Percentiles rank a stretch among this genome's conserved stretches.
Conservation (phyloP, 2,888 invertebrate species). For the Trimorus sp. region DNA sequence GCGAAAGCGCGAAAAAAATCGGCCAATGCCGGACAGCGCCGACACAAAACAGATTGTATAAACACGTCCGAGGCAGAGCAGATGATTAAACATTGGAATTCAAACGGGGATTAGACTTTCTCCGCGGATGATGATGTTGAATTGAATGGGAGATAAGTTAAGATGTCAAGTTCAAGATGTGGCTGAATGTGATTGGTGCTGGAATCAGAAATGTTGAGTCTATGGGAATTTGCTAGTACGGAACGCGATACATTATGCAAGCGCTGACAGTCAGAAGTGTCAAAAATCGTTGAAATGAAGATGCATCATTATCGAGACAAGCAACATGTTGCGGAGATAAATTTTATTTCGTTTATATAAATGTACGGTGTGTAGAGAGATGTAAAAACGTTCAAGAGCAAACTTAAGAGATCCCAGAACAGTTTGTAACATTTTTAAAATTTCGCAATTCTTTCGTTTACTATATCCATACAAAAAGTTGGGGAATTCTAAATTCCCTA, state of each 20-base stretch:
- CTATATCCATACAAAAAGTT: too few species aligned
- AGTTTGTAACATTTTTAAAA: too few species aligned
- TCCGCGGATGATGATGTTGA: constrained; percentile 46
- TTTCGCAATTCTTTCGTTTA: too few species aligned
- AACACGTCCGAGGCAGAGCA: constrained; percentile 19
- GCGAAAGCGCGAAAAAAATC: too few species aligned
- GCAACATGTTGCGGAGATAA: neutral
- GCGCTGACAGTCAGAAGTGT: constrained; percentile 39
- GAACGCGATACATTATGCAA: constrained; percentile 44
- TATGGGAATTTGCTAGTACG: constrained; percentile 37
- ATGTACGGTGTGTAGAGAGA: too few species aligned
- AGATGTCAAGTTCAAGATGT: constrained; percentile 59
- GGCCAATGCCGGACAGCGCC: neutral
- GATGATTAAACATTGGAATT: constrained; percentile 38
- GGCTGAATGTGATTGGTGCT: constrained; percentile 56
- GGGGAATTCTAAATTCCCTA: too few species aligned
- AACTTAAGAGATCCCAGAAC: too few species aligned
- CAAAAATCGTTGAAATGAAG: constrained; percentile 37
- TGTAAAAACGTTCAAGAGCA: too few species aligned
- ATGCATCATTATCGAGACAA: constrained; percentile 1
- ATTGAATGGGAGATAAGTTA: constrained; percentile 59
- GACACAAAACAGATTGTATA: neutral
- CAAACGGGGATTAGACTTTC: constrained; percentile 43
- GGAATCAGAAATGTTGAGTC: constrained; percentile 48
- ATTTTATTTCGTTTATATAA: too few species aligned